Conservation (phyloP, 2,888 invertebrate species). For the Agrotis segetum region DNA sequence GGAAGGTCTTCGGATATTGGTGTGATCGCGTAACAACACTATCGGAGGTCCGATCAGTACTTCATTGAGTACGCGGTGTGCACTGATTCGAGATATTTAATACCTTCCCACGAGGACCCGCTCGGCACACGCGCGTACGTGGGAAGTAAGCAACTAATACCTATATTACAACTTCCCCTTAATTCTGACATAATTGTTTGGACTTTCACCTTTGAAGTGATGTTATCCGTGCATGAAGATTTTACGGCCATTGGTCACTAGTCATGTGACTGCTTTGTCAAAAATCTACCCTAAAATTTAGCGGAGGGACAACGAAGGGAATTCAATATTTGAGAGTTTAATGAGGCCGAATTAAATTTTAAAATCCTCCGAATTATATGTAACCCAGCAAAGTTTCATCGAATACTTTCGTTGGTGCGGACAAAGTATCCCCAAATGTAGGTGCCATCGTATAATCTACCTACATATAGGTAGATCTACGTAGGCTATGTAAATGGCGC, state of each 20-base stretch:
- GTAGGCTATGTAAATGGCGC: slow-evolving; percentile 78
- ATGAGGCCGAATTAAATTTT: not conserved
- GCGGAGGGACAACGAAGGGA: not conserved
- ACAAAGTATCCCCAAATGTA: slow-evolving; percentile 25
- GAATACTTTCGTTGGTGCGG: slow-evolving; percentile 25
- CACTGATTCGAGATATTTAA: slow-evolving; percentile 85
- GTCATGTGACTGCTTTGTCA: not conserved
- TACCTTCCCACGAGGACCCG: slow-evolving; percentile 88
- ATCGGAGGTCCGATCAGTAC: slow-evolving; percentile 83
- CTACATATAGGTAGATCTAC: slow-evolving; percentile 56
- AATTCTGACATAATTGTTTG: slow-evolving; percentile 55
- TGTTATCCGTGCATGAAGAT: slow-evolving; percentile 34
- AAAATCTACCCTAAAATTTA: not conserved
- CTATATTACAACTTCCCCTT: slow-evolving; percentile 40
- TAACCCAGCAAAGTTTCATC: slow-evolving; percentile 7
- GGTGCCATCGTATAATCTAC: slow-evolving; percentile 54
- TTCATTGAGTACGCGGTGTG: slow-evolving; percentile 82
- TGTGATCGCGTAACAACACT: slow-evolving; percentile 74
- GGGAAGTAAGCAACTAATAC: slow-evolving; percentile 69
- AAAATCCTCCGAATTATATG: slow-evolving; percentile 1
- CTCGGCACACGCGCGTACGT: slow-evolving; percentile 81
- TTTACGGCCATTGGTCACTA: slow-evolving; percentile 40
- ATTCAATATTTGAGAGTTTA: not conserved
- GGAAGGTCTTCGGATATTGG: slow-evolving; percentile 72
- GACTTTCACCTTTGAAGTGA: slow-evolving; percentile 57